Evolutionary conservation across 2,797 vertebrate species (phyloP), one percentile per base, ranked within the genome.

Genomic region (Galagoides demidoff): DNA sequence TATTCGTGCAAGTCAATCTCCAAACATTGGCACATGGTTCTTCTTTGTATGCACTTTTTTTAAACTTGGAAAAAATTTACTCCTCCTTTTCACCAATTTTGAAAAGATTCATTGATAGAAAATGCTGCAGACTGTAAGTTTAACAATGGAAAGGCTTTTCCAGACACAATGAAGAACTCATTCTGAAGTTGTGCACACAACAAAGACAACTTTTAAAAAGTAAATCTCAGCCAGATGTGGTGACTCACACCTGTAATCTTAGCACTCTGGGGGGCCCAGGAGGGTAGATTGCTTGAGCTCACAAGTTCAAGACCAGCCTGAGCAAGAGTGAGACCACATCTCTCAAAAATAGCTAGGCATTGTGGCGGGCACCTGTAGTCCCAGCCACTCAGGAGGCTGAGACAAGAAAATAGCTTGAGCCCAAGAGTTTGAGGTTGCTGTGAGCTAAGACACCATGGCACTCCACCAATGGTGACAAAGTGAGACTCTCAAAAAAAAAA

Each of bases 171-270:
- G 19, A 63, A 64, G 71, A 63, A 17, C 61, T 88, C 76, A 81
- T 91, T 93, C n/a, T 84, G 52, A 90, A 97, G 25, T 22, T 59
- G 64, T 31, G n/a, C 11, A 85, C 34, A 45, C 22, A 92, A 17
- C 10, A 85, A 92, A 96, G n/a, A 82, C 49, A 90, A 86, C 66
- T 82, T 95, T 94, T 88, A 29, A 92, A 88, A 92, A 73, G 17
- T 59, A 37, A 78, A 79, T 73, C 39, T 10, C 43, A 93, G 61
- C n/a, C 29, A 52, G 49, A 14, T 13, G 49, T 4, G 14, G 49
- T 52, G 49, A 14, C 14, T 52, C 14, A 52, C 14, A 14, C 49
- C 49, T 52, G 14, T 52, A 52, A 52, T 52, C 49, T 52, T 52
- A 52, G 49, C 49, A 16, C 49, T 52, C 49, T 52, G 49, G 49